phyloP scores from a whole-genome alignment of 2,888 invertebrate genomes.

The Lingula anatina region DNA sequence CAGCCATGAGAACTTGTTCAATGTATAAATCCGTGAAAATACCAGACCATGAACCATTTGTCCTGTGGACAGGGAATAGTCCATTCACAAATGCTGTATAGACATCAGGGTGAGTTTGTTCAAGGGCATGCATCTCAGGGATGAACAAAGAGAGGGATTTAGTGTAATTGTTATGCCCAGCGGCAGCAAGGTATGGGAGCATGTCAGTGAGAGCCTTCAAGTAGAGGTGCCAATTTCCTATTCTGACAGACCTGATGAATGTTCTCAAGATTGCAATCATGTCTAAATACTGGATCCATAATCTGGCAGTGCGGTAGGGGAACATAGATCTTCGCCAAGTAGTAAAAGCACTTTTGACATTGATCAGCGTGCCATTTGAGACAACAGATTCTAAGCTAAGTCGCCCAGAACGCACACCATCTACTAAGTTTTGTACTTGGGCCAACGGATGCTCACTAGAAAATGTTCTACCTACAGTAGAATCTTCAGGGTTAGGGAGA shows the following conservation, averaged over 20 bases:
- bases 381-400: neutral
- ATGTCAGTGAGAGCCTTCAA: constrained; percentile 13
- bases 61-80: constrained; percentile 12
- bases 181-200: constrained; percentile 21
- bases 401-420: neutral
- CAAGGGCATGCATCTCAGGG: constrained; percentile 10
- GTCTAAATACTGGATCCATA: constrained; percentile 20
- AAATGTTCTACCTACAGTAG: neutral
- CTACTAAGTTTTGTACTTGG: neutral
- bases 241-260: constrained; percentile 20
- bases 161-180: constrained; percentile 37
- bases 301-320: constrained; percentile 7
- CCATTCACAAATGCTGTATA: constrained; percentile 8
- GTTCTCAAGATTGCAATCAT: constrained; percentile 17
- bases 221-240: constrained; percentile 20
- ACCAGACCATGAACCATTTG: constrained; percentile 11
- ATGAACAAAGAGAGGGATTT: constrained; percentile 16
- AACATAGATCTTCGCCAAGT: neutral
- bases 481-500: neutral
- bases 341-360: neutral
- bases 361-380: neutral
- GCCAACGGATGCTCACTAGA: no score
- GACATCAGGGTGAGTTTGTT: constrained; percentile 8
- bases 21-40: constrained; percentile 14
- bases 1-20: constrained; percentile 19